A percentile compares a stretch with the other conserved stretches of the same genome.
Evolutionary conservation across 2,113 vertebrate species (phyloP).

Genomic region (Mixornis gularis): DNA sequence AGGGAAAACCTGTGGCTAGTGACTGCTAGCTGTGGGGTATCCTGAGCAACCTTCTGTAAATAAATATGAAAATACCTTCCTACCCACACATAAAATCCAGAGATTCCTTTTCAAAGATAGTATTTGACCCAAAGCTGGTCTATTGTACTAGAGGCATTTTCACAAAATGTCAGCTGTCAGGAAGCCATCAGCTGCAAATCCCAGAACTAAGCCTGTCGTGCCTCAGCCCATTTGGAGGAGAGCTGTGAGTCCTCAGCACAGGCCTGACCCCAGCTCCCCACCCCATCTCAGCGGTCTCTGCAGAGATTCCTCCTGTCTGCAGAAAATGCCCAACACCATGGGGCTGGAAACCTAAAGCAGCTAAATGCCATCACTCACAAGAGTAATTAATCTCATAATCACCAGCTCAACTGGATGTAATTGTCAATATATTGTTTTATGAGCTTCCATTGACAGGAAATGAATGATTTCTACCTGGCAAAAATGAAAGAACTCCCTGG

Average conservation of each 20-base stretch:
- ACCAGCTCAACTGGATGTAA: conserved; percentile 24
- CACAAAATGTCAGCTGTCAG: background rate
- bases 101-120: background rate
- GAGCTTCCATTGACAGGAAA: conserved; percentile 40
- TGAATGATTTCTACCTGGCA: conserved; percentile 40
- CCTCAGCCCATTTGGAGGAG: background rate
- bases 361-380: background rate
- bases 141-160: background rate
- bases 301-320: background rate
- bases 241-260: background rate
- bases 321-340: background rate
- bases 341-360: background rate
- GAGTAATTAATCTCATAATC: conserved; percentile 49
- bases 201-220: rapidly evolving
- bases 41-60: background rate
- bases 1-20: background rate
- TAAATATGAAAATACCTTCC: background rate
- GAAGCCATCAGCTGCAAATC: background rate
- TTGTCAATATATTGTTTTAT: conserved; percentile 47
- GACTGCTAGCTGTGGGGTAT: rapidly evolving
- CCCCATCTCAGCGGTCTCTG: rapidly evolving
- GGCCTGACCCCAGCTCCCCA: background rate
- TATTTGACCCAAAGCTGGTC: background rate
- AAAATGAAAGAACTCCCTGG: background rate
- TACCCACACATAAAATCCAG: background rate